Evolutionary conservation across 92 coral and sea anemone species (phyloP), one percentile per base, ranked within the genome.

Genomic region (Pocillopora meandrina): DNA sequence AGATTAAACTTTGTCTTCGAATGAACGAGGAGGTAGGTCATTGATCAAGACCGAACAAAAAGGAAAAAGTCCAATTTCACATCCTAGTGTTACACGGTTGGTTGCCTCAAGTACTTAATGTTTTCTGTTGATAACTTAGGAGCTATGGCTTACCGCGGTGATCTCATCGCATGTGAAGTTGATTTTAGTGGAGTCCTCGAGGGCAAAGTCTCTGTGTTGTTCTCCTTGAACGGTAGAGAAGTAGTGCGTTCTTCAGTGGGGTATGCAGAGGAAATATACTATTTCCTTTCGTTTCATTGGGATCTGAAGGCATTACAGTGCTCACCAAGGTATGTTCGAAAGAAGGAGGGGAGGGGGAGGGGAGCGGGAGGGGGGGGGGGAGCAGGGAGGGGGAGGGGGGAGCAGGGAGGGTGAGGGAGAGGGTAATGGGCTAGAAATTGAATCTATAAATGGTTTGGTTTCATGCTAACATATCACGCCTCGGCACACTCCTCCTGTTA

Each of bases 121-220:
- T 36, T 23, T 11, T 67, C 21, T 26, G 12, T 66, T 66, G 13
- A 67, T 67, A 4, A 23, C 21, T 16, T 67, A 67, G 72, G 72
- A 12, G 72, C 72, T 17, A 31, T 67, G 82, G 87, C 82, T 2
- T 16, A 52, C 20, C 78, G 82, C 14, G 87, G 81, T 57, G 87
- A 84, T 75, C 82, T 84, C 57, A 74, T 84, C 17, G 82, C 81
- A 59, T 84, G 87, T 75, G 72, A 61, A 20, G 60, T 83, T 59
- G 56, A 59, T 12, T 83, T 72, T 61, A 72, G 60, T 61, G 14
- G 7, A 3, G 49, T 13, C 33, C 4, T 11, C 36, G 14, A 10
- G 23, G 49, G 74, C 61, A 18, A 35, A 6, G 12, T 80, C 12
- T 64, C 84, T 7, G 64, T 82, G 34, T 20, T 82, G 60, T 82